Evolutionary conservation across 2,888 invertebrate species (phyloP).

Genomic region (Mellilla xanthometata): DNA sequence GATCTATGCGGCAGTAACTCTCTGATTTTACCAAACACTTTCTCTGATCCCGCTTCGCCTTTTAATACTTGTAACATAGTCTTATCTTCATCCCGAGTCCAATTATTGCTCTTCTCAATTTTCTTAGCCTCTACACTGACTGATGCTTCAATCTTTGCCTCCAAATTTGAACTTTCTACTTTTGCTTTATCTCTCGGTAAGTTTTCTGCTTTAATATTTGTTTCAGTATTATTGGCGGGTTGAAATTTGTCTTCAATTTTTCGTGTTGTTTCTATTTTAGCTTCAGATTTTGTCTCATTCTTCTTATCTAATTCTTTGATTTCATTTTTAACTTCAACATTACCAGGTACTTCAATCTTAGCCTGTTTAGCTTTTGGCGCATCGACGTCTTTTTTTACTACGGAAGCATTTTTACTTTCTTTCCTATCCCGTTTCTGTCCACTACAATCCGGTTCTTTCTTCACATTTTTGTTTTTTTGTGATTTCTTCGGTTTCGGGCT

Average conservation of each 20-base stretch:
- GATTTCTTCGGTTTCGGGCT: conserved; percentile 53
- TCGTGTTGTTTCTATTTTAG: conserved; percentile 14
- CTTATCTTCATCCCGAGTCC: conserved; percentile 93
- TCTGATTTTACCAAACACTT: conserved; percentile 83
- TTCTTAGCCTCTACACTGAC: conserved; percentile 33
- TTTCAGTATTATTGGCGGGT: conserved; percentile 6
- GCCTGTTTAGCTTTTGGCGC: conserved; percentile 46
- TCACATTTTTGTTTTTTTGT: conserved; percentile 46
- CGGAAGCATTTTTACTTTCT: conserved; percentile 38
- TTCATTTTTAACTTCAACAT: conserved; percentile 14
- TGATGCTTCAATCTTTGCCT: conserved; percentile 46
- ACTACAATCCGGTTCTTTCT: conserved; percentile 42
- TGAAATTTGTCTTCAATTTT: neutral
- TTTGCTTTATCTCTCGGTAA: conserved; percentile 31
- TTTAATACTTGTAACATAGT: conserved; percentile 90
- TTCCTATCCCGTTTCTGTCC: conserved; percentile 45
- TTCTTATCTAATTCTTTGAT: neutral
- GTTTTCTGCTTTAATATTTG: conserved; percentile 15
- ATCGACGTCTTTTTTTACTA: conserved; percentile 40
- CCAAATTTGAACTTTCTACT: conserved; percentile 37
- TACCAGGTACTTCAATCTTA: conserved; percentile 45
- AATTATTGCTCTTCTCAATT: conserved; percentile 65
- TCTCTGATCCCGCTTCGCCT: conserved; percentile 84
- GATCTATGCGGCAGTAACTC: conserved; percentile 80
- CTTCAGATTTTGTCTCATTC: conserved; percentile 38